These are phyloP conservation scores for Tanytarsus gracilentus DNA, from an alignment of 2,888 invertebrate species.

Conservation along the genomic window DNA sequence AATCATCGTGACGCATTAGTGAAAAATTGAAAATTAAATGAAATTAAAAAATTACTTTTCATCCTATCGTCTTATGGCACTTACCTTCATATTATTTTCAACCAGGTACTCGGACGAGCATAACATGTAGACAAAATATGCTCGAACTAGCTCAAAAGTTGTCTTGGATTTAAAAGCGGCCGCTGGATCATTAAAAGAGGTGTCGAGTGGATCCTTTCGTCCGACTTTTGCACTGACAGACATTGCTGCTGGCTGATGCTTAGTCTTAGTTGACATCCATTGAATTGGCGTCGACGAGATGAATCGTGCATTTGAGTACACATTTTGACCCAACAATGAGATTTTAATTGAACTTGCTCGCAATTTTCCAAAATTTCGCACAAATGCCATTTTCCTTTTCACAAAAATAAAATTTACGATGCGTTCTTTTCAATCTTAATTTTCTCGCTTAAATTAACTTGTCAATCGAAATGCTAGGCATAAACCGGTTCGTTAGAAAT, in stretches of 20 bases:
- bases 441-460: no score
- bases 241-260: background rate
- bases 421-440: no score
- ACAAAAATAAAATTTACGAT: no score
- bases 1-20: no score
- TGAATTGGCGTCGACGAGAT: background rate
- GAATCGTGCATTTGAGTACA: background rate
- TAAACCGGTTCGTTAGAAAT: no score
- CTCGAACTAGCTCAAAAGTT: constrained; percentile 81
- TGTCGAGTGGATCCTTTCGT: constrained; percentile 61
- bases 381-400: constrained; percentile 15
- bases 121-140: constrained; percentile 83
- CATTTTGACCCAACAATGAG: background rate
- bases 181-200: constrained; percentile 75
- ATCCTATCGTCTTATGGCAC: no score
- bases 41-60: no score
- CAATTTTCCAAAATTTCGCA: constrained; percentile 10
- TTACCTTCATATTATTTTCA: constrained; percentile 87
- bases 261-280: background rate
- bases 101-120: constrained; percentile 82
- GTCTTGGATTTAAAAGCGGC: constrained; percentile 95
- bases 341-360: constrained; percentile 10
- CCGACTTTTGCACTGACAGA: background rate
- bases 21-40: no score
- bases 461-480: no score